Evolutionary conservation across 1,140 invertebrate genomes (phyloP).

Genomic region (Venturia canescens): DNA sequence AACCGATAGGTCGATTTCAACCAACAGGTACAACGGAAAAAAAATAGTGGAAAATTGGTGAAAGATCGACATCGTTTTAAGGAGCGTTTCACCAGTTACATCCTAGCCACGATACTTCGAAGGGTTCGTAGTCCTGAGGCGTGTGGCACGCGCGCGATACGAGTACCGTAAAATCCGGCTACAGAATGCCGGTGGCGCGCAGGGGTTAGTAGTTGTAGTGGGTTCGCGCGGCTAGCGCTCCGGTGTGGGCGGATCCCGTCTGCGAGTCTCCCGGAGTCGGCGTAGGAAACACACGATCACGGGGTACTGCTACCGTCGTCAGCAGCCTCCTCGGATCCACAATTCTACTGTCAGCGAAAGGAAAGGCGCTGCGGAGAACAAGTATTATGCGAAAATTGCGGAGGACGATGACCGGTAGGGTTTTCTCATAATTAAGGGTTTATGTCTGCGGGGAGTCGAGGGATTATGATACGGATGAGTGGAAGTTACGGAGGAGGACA

Average conservation of each 20-base stretch:
- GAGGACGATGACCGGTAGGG: background rate
- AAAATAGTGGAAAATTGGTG: constrained; percentile 7
- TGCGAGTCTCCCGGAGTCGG: constrained; percentile 44
- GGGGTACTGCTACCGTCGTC: background rate
- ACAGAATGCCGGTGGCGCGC: constrained; percentile 38
- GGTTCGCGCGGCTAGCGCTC: constrained; percentile 43
- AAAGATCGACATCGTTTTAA: background rate
- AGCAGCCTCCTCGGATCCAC: background rate
- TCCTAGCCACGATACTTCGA: background rate
- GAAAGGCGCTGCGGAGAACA: background rate
- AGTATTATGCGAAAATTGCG: background rate
- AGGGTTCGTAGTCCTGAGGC: background rate
- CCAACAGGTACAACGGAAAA: background rate
- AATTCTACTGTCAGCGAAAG: background rate
- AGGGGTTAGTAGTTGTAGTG: constrained; percentile 29
- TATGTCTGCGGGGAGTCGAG: background rate
- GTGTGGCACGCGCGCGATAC: constrained; percentile 25
- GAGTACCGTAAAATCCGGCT: constrained; percentile 38
- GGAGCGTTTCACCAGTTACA: background rate
- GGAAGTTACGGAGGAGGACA: background rate
- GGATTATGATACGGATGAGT: background rate
- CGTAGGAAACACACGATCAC: constrained; percentile 22
- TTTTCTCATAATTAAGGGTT: no score
- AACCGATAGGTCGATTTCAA: constrained; percentile 1
- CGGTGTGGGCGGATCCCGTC: constrained; percentile 55